Evolutionary conservation across 2,888 invertebrate genomes (phyloP).

Genomic region (Hirudinaria manillensis): DNA sequence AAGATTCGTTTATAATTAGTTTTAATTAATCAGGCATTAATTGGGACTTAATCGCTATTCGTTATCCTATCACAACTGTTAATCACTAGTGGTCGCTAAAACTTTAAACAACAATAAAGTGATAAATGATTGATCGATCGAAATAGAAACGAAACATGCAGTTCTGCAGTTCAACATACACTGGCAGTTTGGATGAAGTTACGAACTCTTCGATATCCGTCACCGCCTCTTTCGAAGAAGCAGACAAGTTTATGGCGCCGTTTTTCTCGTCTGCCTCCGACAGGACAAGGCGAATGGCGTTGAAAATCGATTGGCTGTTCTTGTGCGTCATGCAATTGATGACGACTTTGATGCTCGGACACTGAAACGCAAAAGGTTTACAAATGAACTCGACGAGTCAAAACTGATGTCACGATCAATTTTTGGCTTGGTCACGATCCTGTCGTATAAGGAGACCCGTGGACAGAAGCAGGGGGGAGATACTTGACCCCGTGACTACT

Average conservation of each 20-base stretch:
- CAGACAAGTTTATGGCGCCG: not conserved
- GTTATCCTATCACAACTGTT: too few relatives aligned
- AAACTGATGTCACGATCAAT: too few relatives aligned
- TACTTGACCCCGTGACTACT: too few relatives aligned
- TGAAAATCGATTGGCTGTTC: constrained; percentile 74
- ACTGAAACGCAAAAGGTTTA: not conserved
- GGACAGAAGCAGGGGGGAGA: too few relatives aligned
- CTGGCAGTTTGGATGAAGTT: not conserved
- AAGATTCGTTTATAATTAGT: too few relatives aligned
- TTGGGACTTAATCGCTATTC: too few relatives aligned
- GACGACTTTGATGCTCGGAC: constrained; percentile 56
- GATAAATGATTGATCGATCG: not conserved
- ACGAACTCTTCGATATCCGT: constrained; percentile 25
- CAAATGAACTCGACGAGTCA: too few relatives aligned
- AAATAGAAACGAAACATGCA: too few relatives aligned
- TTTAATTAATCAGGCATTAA: too few relatives aligned
- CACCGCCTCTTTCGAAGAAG: constrained; percentile 19
- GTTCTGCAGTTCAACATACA: constrained; percentile 12
- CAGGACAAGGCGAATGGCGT: constrained; percentile 61
- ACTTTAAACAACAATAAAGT: not conserved
- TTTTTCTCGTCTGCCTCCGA: not conserved
- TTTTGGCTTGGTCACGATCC: too few relatives aligned
- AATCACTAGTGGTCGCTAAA: too few relatives aligned
- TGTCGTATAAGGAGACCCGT: too few relatives aligned
- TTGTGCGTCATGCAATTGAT: constrained; percentile 84